A percentile compares a stretch with the other conserved stretches of the same genome.
Conservation (phyloP, 1,140 invertebrate species). For the Steinernema khuongi region DNA sequence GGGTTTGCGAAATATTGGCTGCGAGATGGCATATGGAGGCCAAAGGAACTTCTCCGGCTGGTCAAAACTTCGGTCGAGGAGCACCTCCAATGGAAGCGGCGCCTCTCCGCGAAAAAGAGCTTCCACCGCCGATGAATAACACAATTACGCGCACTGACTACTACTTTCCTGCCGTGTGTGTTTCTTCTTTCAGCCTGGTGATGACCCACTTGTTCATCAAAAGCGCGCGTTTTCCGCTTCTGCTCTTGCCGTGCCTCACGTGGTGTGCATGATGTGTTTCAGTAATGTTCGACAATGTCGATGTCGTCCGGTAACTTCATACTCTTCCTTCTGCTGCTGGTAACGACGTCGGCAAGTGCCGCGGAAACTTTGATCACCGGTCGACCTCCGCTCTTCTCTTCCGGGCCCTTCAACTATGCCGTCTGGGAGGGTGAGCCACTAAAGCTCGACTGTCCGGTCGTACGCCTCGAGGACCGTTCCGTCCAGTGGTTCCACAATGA, state of each 20-base stretch:
- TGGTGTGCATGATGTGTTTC: neutral
- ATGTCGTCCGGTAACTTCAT: neutral
- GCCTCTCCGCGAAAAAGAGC: too few species aligned
- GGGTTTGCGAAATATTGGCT: neutral
- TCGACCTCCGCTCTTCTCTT: neutral
- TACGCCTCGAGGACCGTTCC: neutral
- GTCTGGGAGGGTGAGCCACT: neutral
- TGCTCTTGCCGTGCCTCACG: neutral
- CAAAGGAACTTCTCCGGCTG: too few species aligned
- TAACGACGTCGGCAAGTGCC: neutral
- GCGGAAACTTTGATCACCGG: neutral
- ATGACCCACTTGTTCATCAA: constrained; percentile 13
- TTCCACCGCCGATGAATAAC: too few species aligned
- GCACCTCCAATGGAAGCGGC: too few species aligned
- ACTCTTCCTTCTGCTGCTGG: neutral
- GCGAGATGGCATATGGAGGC: constrained; percentile 7
- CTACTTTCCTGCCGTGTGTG: neutral
- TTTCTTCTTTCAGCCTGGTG: constrained; percentile 12
- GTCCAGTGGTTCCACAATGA: neutral
- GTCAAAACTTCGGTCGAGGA: too few species aligned
- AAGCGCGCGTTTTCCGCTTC: neutral
- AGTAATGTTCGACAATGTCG: constrained; percentile 1
- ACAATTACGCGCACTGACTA: constrained; percentile 12
- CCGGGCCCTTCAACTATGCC: neutral
- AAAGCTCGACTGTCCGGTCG: neutral